Base-by-base conservation (phyloP, 2,113 vertebrate genomes). In the Myrmophylax atrothorax region DNA sequence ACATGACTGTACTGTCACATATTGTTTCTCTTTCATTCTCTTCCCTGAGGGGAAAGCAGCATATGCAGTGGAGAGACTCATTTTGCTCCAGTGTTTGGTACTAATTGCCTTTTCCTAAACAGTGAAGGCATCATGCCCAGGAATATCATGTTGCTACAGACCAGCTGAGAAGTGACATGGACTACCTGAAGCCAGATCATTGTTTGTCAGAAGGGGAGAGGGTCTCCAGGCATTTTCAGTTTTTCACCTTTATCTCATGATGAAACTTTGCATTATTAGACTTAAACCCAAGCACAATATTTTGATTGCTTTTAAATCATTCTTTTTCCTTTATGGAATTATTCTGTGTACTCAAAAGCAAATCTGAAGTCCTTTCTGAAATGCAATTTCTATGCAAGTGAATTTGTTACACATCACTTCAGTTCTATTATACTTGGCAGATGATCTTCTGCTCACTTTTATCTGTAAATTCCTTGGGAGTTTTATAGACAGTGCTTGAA, bases 41-140 rank as follows among this genome's bases (percentile, higher is more conserved):
- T 84, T 88, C 80, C 86, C 77, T 0, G 1, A 29, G 64, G 92
- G 63, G 18, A 84, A 84, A 87, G 44, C 20, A 87, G 35, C 63
- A 59, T 59, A 52, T 63, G 42, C 76, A 92, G 53, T 28, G 35
- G 56, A 90, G 38, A 86, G 14, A 38, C 38, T 93, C 5, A 77
- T 90, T 95, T 96, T 90, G 37, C 72, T 90, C 25, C 38, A 77
- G n/a, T 74, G 24, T 81, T 95, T 4, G 8, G n/a, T 86, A 69
- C 72, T 90, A 94, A 96, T 81, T 97, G 92, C 59, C 63, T 95
- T 96, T 89, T 92, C 55, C 55, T 89, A 70, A 94, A 47, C 28
- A 59, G 28, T 47, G 85, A 81, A 81, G 89, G 76, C 72, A 78
- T 67, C 83, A 67, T 81, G 94, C 88, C 88, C 64, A 55, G 63